A percentile compares a stretch with the other conserved stretches of the same genome.
Evolutionary conservation across 1,140 invertebrate genomes (phyloP).

Genomic region (Leptinotarsa defecta): DNA sequence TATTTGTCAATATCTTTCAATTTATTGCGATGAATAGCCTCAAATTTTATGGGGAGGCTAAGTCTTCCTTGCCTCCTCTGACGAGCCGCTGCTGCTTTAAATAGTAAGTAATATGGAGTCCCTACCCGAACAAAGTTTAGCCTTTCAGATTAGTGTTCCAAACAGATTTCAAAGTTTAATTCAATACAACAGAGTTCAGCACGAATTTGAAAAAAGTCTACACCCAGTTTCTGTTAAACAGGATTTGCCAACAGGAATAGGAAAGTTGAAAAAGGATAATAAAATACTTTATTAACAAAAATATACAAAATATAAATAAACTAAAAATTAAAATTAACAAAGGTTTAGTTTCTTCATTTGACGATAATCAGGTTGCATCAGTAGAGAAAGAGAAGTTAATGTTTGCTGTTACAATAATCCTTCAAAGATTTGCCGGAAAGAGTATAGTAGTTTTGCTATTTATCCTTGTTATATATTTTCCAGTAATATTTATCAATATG

Average conservation of each 20-base stretch:
- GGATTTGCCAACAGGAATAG: neutral
- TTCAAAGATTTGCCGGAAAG: neutral
- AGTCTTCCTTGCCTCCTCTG: no score
- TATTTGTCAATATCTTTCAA: no score
- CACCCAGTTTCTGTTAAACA: neutral
- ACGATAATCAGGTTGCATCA: no score
- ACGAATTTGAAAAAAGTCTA: neutral
- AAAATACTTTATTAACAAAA: conserved; percentile 19
- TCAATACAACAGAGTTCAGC: no score
- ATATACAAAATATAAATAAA: conserved; percentile 21
- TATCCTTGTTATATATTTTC: neutral
- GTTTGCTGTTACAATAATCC: neutral
- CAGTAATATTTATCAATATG: conserved; percentile 36
- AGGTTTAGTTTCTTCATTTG: conserved; percentile 6
- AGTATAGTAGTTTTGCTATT: conserved; percentile 27
- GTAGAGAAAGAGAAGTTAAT: neutral
- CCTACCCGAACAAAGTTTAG: no score
- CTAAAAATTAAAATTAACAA: conserved; percentile 15
- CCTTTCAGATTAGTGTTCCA: no score
- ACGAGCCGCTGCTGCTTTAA: no score
- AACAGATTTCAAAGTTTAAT: no score
- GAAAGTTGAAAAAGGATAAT: neutral
- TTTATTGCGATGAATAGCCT: no score
- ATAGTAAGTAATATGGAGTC: no score
- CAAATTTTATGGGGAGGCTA: no score